Base-by-base conservation (phyloP, 1,140 invertebrate genomes). In the Hylyphantes graminicola region DNA sequence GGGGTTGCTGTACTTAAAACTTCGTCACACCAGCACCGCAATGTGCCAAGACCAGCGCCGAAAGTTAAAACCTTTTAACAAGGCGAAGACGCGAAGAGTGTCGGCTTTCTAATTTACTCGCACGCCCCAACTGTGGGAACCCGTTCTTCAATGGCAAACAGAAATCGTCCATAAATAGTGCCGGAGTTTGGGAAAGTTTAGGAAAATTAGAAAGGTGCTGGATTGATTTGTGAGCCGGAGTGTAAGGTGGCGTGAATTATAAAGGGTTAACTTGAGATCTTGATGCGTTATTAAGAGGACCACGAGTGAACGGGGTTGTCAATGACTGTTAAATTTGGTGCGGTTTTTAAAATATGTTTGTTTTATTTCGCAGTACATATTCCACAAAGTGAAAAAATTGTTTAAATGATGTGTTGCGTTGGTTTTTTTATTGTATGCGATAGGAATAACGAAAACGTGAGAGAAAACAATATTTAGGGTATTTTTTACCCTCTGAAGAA, bases 41-140 rank as follows among this genome's bases (percentile, higher is more conserved):
- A 53, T 15, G 68, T 70, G 68, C 68, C 68, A 70, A 70, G 54
- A 53, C 12, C 68, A 70, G 68, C 50, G 50, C 35, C 21, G 17
- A 70, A 70, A 70, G 68, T 70, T 70, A 70, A 70, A 70, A 11
- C 68, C 68, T 35, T 70, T 70, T 70, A 70, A 70, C 68, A 70
- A 70, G 68, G 57, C 12, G 50, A n/a, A n/a, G 67, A 68, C 67
- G 67, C 15, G 17, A 51, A 70, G 10, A 51, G n/a, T 70, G 50
- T 70, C 68, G 11, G 54, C 68, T 70, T 70, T 70, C 68, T 70
- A 70, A 70, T 70, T 70, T 70, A 70, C 54, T 70, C 54, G 35
- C 10, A 51, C 50, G 13, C 48, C 50, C 50, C 17, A 70, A 70
- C 68, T 70, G 68, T 70, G 53, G 68, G 48, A 12, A 19, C 48